Percentiles rank a stretch among this genome's conserved stretches.
phyloP scores from a whole-genome alignment of 2,888 invertebrate species.

The Phaonia tiefii region DNA sequence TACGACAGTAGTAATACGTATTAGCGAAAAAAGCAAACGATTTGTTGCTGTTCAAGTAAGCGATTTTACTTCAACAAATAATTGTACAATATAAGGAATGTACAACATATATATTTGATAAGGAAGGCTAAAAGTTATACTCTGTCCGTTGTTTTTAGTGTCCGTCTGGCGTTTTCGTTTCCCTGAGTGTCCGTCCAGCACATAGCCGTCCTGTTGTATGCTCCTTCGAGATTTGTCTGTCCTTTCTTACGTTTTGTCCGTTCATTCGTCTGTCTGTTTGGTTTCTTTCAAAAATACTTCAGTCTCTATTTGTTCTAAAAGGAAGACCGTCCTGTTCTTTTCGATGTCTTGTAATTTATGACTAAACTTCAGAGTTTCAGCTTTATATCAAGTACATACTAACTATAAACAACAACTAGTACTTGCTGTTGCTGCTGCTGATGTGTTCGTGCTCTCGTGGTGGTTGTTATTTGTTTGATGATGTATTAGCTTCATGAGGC shows the following conservation, averaged over 20 bases:
- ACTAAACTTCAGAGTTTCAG: constrained; percentile 59
- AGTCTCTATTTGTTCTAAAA: not conserved
- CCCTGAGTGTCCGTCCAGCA: no score
- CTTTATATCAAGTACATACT: constrained; percentile 61
- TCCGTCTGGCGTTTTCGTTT: no score
- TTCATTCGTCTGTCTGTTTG: not conserved
- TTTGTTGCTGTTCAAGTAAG: constrained; percentile 31
- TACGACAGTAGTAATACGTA: no score
- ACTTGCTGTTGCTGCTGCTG: constrained; percentile 12
- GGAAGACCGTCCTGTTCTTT: constrained; percentile 52
- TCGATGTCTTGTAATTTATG: constrained; percentile 59
- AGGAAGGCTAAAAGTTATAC: not conserved
- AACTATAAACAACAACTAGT: constrained; percentile 41
- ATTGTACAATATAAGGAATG: constrained; percentile 65
- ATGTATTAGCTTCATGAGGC: constrained; percentile 7
- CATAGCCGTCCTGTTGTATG: not conserved
- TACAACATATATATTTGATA: constrained; percentile 44
- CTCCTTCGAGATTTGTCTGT: not conserved
- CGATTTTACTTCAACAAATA: constrained; percentile 58
- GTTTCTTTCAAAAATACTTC: not conserved
- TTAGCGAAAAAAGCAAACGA: constrained; percentile 13
- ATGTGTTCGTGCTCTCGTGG: not conserved
- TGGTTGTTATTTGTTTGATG: no score
- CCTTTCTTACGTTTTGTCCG: not conserved
- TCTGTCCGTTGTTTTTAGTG: not conserved